Evolutionary conservation across 2,888 invertebrate species (phyloP), one percentile per base, ranked within the genome.

Genomic region (Mythimna vitellina): DNA sequence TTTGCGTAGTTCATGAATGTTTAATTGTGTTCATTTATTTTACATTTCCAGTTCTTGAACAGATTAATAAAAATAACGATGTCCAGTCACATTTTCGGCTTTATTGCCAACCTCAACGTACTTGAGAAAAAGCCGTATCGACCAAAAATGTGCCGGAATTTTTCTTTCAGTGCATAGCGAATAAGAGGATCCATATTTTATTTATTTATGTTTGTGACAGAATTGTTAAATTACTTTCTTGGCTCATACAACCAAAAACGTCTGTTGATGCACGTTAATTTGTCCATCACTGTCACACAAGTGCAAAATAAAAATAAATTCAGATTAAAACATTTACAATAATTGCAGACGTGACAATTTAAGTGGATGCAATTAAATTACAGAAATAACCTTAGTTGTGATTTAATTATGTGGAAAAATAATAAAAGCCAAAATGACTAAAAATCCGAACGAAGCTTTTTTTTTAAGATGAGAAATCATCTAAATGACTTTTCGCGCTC

Each of bases 311-410:
- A 79, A 58, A 70, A 71, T 83, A 67, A 86, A 76, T 81, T 74
- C 66, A 65, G 68, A 84, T 84, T 80, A 81, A 83, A 74, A 20
- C 65, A 70, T 80, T 65, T 67, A 57, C 63, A 63, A 69, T 68
- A 80, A 80, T 65, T 80, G 62, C 32, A 29, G 58, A 61, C 82
- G 65, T 66, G 73, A 66, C 68, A 69, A 35, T 57, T 60, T 63
- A 82, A 78, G 60, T 81, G 77, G 46, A 38, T 12, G 17, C 46
- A 20, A 46, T 46, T 62, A 25, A 72, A 68, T 79, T 80, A 79
- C 49, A 65, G 54, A 72, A 68, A 72, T 65, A 20, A 10, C 35
- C 12, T 17, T 22, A 32, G 29, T 25, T 49, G 22, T 46, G 7
- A 46, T 46, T 20, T 20, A 46, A 20, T 46, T 17, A 46, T 17